A percentile compares a stretch with the other conserved stretches of the same genome.
Evolutionary conservation across 2,113 vertebrate genomes (phyloP).

Genomic region (Lucifuga dentata): DNA sequence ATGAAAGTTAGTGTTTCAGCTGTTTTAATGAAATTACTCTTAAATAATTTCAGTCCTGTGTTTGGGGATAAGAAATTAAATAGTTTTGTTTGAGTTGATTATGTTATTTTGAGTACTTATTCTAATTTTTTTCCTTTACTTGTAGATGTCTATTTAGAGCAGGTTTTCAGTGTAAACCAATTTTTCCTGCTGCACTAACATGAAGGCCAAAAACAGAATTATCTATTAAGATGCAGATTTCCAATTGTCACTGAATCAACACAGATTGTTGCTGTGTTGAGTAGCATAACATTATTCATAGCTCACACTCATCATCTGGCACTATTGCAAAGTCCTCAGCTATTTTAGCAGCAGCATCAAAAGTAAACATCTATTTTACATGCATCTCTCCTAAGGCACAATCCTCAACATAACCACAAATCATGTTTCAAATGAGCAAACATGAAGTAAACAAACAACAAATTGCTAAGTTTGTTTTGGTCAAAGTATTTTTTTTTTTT

Average conservation of each 20-base stretch:
- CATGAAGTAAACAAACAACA: conserved; percentile 47
- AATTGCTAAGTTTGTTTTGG: conserved; percentile 62
- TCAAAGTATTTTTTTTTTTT: conserved; percentile 37
- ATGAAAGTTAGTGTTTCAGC: conserved; percentile 27
- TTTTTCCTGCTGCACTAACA: conserved; percentile 16
- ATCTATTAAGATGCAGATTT: conserved; percentile 55
- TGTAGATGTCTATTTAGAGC: conserved; percentile 8
- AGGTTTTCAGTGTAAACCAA: background rate
- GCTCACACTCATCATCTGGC: conserved; percentile 67
- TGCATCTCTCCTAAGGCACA: conserved; percentile 55
- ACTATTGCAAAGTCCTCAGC: conserved; percentile 55
- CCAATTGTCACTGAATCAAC: conserved; percentile 62
- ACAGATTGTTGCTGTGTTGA: conserved; percentile 48
- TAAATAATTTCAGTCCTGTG: conserved; percentile 44
- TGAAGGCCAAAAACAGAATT: conserved; percentile 37
- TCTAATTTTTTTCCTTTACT: conserved; percentile 10
- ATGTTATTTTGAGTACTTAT: background rate
- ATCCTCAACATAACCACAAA: conserved; percentile 39
- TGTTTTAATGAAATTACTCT: conserved; percentile 51
- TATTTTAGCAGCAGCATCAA: conserved; percentile 58
- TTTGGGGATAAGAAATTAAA: background rate
- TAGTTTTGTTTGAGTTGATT: conserved; percentile 5
- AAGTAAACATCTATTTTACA: conserved; percentile 57
- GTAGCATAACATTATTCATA: conserved; percentile 54
- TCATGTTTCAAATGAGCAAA: conserved; percentile 42